These are phyloP conservation scores for Trachelus stipa DNA, from an alignment of 2,888 invertebrate genomes.

Conservation along the genomic window DNA sequence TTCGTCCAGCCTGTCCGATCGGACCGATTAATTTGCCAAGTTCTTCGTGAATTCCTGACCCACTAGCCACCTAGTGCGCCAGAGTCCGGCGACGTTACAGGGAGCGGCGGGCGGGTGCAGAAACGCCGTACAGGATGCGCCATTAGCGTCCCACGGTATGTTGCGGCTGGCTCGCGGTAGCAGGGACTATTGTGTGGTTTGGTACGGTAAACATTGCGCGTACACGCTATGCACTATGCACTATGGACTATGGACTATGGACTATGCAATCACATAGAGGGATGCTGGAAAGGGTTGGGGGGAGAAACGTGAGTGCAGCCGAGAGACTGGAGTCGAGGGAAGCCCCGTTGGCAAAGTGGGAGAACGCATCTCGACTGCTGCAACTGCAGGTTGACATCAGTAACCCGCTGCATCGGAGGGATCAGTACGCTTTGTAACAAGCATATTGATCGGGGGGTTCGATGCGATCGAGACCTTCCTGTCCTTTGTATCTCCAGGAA, in stretches of 20 bases:
- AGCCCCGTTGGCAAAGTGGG: background rate
- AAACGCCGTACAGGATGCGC: background rate
- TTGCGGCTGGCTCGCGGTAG: constrained; percentile 1
- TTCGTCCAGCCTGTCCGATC: background rate
- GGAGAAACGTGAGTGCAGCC: background rate
- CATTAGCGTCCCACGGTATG: constrained; percentile 8
- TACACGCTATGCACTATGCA: constrained; percentile 1
- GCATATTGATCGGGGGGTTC: background rate
- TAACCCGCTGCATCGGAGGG: background rate
- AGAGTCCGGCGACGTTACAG: background rate
- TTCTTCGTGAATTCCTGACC: background rate
- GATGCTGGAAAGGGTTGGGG: background rate
- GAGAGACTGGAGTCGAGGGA: background rate
- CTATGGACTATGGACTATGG: background rate
- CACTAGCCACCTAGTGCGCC: background rate
- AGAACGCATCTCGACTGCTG: background rate
- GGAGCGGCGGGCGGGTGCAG: background rate
- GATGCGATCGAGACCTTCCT: background rate
- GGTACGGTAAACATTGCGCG: constrained; percentile 45
- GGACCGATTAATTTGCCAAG: background rate
- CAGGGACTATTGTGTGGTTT: constrained; percentile 43
- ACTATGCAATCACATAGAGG: background rate
- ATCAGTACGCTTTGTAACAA: background rate
- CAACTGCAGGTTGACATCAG: background rate
- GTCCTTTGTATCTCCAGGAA: background rate